Base-by-base conservation (phyloP, 2,113 vertebrate species). In the Indicator indicator region DNA sequence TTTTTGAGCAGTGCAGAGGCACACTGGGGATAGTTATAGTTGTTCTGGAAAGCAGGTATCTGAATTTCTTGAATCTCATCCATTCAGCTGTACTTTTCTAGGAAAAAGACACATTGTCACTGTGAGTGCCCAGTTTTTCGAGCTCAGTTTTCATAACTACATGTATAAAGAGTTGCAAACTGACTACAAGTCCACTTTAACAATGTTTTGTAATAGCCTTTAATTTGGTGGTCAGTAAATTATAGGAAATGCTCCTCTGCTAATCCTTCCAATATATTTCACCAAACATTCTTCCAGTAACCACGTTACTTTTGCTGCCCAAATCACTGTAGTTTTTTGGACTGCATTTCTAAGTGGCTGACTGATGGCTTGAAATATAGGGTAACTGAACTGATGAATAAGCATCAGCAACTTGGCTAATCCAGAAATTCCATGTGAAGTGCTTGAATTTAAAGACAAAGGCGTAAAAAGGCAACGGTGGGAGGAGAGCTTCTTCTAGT, bases 171-270 rank as follows among this genome's bases (percentile, higher is more conserved):
- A 68, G 7, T 52, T 88, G 67, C 64, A 89, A 87, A 85, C 26
- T 77, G 71, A 56, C 69, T 87, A 27, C 56, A 68, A 93, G 79
- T 83, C 92, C 77, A 12, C 32, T 81, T 78, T 68, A 86, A 71
- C 38, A 68, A 9, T 50, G 60, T 65, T 85, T 86, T 70, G 52
- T 75, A 83, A 70, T 71, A 83, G 14, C 33, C 33, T 86, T 93
- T 92, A 48, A 68, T 86, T 84, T 78, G 36, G 54, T 93, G 88
- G 86, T 78, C 86, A 86, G 67, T 44, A 93, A 93, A 94, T 88
- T 83, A 78, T 16, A 93, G 88, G 94, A 93, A 95, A 88, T 4
- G 9, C 23, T 83, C 76, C 77, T 92, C 69, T 73, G 19, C 58
- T 94, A 69, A 90, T 79, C 80, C 65, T 91, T 62, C 86, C 76